Evolutionary conservation across 2,113 vertebrate species (phyloP).

Genomic region (Sphyrna mokarran): DNA sequence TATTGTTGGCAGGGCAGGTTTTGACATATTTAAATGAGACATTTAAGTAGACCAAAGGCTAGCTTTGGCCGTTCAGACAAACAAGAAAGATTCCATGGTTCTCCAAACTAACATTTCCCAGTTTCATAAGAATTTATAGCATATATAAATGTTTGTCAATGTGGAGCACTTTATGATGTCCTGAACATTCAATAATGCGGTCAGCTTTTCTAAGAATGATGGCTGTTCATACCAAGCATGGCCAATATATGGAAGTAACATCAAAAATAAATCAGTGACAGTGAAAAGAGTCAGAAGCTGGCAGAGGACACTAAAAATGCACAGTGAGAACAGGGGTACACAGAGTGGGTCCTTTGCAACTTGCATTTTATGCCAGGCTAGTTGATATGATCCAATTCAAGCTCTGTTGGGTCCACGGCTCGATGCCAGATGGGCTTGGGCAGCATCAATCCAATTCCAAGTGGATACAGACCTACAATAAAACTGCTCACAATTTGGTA

Average conservation of each 20-base stretch:
- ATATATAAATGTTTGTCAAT: background rate
- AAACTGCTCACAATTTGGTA: constrained; percentile 4
- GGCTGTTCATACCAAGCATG: background rate
- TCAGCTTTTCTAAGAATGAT: background rate
- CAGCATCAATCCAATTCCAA: background rate
- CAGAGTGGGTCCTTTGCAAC: background rate
- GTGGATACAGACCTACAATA: background rate
- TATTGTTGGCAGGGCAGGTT: background rate
- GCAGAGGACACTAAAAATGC: background rate
- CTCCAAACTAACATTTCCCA: background rate
- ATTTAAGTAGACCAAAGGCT: background rate
- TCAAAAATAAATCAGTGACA: background rate
- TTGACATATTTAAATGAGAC: background rate
- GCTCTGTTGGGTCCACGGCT: background rate
- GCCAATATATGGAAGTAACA: background rate
- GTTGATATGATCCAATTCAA: background rate
- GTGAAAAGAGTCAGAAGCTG: background rate
- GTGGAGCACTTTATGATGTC: background rate
- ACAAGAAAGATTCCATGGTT: background rate
- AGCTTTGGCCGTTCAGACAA: background rate
- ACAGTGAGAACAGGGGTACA: background rate
- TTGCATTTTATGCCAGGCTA: background rate
- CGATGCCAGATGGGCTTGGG: background rate
- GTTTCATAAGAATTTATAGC: background rate
- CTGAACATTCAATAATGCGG: background rate